Conservation (phyloP, 2,888 invertebrate genomes). For the Pollenia amentaria region DNA sequence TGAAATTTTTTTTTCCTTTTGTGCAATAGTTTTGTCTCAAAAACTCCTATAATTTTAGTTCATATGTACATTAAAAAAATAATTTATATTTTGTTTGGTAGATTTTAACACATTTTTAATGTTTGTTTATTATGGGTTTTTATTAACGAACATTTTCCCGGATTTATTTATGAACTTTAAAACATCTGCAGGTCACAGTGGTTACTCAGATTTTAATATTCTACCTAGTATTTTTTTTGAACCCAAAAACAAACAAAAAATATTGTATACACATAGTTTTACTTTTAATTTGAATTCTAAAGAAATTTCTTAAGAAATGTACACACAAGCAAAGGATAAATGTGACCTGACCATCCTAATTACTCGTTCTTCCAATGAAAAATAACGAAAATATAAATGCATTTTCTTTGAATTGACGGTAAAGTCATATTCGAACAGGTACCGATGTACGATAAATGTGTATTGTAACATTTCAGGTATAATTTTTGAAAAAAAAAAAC, state of each 20-base stretch:
- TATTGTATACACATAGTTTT: not conserved
- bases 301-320: not conserved
- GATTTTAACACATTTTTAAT: too few relatives aligned
- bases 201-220: not conserved
- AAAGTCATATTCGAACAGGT: not conserved
- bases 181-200: not conserved
- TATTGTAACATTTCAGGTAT: constrained; percentile 12
- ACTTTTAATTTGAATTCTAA: not conserved
- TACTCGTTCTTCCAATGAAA: not conserved
- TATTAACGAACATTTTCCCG: too few relatives aligned
- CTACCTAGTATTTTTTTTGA: not conserved
- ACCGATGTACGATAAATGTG: too few relatives aligned
- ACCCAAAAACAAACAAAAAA: not conserved
- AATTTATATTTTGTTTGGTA: too few relatives aligned
- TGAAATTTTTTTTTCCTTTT: too few relatives aligned
- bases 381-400: not conserved
- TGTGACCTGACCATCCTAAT: not conserved
- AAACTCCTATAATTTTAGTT: too few relatives aligned
- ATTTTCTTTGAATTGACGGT: not conserved
- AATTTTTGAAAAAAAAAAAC: not conserved
- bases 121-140: too few relatives aligned
- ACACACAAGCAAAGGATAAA: not conserved
- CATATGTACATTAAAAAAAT: too few relatives aligned
- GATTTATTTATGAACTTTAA: not conserved
- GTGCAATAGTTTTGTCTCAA: too few relatives aligned